Conservation (phyloP, 2,797 vertebrate genomes). For the Enteromius paludinosus region DNA sequence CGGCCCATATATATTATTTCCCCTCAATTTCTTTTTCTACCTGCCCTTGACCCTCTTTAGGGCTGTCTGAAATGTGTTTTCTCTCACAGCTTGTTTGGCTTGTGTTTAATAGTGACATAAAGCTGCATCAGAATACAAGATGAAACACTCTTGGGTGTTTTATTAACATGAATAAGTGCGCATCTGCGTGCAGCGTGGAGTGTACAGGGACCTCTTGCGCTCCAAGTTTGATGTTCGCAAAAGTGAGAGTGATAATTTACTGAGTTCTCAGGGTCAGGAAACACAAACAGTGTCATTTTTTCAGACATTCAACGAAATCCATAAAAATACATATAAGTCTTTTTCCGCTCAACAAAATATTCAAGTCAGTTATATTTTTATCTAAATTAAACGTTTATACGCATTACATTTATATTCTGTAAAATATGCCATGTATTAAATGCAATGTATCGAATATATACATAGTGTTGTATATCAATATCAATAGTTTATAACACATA, state of each 20-base stretch:
- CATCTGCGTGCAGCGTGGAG: neutral
- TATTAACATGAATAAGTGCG: slow-evolving; percentile 37
- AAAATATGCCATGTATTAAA: neutral
- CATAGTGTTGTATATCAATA: neutral
- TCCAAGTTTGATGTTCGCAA: slow-evolving; percentile 4
- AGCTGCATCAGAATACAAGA: slow-evolving; percentile 37
- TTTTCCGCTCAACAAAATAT: neutral
- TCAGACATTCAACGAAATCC: neutral
- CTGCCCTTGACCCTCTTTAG: slow-evolving; percentile 13
- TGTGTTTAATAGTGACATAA: slow-evolving; percentile 44
- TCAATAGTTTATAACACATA: neutral
- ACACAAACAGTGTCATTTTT: slow-evolving; percentile 10
- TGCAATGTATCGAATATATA: neutral
- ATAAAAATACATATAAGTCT: neutral
- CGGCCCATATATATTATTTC: neutral
- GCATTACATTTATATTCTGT: neutral
- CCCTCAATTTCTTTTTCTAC: slow-evolving; percentile 8
- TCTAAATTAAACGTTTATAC: neutral
- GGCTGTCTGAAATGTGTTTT: slow-evolving; percentile 62
- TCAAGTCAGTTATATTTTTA: neutral
- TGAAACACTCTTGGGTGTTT: slow-evolving; percentile 38
- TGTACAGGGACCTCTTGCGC: neutral
- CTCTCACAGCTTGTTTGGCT: slow-evolving; percentile 43
- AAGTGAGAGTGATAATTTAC: slow-evolving; percentile 9
- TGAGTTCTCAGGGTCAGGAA: slow-evolving; percentile 2